Evolutionary conservation across 1,140 invertebrate genomes (phyloP).

Genomic region (Trigoniulus corallinus): DNA sequence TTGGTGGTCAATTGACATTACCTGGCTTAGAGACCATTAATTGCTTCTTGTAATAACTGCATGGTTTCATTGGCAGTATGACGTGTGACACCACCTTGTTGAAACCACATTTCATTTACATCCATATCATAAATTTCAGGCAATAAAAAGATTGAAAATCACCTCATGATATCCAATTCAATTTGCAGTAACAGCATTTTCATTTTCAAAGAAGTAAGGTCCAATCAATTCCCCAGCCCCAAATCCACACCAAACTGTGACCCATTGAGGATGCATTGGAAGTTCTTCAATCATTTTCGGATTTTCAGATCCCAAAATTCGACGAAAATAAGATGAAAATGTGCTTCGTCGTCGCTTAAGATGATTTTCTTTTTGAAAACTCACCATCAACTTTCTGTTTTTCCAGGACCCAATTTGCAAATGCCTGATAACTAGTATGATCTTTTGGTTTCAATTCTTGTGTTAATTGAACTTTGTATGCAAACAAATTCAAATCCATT

Average conservation of each 20-base stretch:
- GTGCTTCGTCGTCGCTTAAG: conserved; percentile 15
- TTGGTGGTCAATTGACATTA: conserved; percentile 24
- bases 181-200: conserved; percentile 19
- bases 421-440: conserved; percentile 1
- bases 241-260: conserved; percentile 23
- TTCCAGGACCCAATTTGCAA: conserved; percentile 4
- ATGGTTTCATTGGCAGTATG: too few species aligned
- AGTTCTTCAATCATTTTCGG: conserved; percentile 19
- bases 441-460: conserved; percentile 5
- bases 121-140: conserved; percentile 23
- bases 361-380: conserved; percentile 8
- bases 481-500: conserved; percentile 4
- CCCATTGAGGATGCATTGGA: conserved; percentile 20
- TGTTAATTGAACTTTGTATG: conserved; percentile 10
- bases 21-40: conserved; percentile 20
- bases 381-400: background rate
- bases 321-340: conserved; percentile 16
- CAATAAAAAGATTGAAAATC: background rate
- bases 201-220: conserved; percentile 13
- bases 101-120: too few species aligned
- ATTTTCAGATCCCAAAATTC: conserved; percentile 18
- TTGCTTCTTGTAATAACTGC: conserved; percentile 19
- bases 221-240: conserved; percentile 21
- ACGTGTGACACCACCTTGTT: too few species aligned
- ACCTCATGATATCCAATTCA: background rate